Evolutionary conservation across 1,140 invertebrate genomes (phyloP), one percentile per base, ranked within the genome.

Genomic region (Heliconius melpomene): DNA sequence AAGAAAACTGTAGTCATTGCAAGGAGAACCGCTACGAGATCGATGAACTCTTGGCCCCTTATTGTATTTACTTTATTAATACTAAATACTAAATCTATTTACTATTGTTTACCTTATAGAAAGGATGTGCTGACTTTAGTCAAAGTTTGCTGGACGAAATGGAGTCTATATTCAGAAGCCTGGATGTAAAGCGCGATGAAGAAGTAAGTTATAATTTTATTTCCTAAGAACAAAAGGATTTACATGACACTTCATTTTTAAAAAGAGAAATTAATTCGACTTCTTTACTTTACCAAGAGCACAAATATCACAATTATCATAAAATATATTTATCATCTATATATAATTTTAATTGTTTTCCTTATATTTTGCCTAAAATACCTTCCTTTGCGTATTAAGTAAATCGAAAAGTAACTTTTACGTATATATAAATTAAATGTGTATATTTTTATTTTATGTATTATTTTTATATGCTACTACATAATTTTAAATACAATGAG

Each of bases 131-230:
- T 81, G 98, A 99, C 94, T 97, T 99, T 88, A 98, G 98, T 18
- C 97, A 98, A 11, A 99, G 98, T 82, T 94, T 99, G 52, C 95
- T 99, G 87, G 98, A 99, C 88, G 98, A 99, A 94, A 98, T 99
- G 96, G 98, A 99, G 89, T 97, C 98, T 78, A 98, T 99, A 94
- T 98, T 99, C 86, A 97, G 97, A 85, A 94, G 81, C 74, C 78
- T 93, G 0, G 91, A 91, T 60, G 82, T 85, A 50, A 86, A 83
- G 29, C 79, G 84, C 38, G 80, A 81, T 29, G 88, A 90, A 13
- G 88, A 91, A 26, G 91, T 93, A 85, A 88, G 90, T 89, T 75
- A 75, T 20, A 38, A n/a, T 29, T 13, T 29, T 16, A 16, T 66
- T 38, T n/a, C n/a, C 16, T 16, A 38, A 38, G 20, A 38, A 20